Conservation (phyloP, 1,140 invertebrate species). For the Pseudobourletiella spinata region DNA sequence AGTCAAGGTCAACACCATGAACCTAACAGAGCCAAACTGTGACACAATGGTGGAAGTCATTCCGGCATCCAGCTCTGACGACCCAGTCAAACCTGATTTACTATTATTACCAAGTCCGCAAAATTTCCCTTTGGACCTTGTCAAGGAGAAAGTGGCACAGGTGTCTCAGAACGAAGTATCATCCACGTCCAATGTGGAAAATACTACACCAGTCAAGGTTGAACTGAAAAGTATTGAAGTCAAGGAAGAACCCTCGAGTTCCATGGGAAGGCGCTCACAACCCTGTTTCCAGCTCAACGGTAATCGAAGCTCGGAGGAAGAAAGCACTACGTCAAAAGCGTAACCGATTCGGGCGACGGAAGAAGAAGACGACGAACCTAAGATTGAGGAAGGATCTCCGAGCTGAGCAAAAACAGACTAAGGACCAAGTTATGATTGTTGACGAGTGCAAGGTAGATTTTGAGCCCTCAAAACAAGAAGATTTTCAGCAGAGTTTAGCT, state of each 20-base stretch:
- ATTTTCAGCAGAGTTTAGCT: neutral
- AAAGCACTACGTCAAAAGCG: neutral
- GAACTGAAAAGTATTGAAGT: neutral
- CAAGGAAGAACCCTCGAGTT: neutral
- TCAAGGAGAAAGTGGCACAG: neutral
- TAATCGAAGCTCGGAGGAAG: no score
- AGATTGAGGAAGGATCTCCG: neutral
- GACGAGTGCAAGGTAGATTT: neutral
- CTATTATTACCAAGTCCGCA: no score
- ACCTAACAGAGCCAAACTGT: neutral
- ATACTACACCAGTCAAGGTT: neutral
- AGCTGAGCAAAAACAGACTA: neutral
- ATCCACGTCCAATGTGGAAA: neutral
- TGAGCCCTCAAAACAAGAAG: neutral
- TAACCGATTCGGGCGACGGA: neutral
- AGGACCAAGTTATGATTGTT: neutral
- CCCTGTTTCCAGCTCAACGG: no score
- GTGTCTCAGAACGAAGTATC: neutral
- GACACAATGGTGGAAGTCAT: no score
- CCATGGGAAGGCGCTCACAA: no score
- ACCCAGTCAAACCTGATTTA: no score
- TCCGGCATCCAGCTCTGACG: no score
- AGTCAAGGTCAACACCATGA: neutral
- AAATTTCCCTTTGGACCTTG: no score
- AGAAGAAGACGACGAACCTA: no score